Evolutionary conservation across 2,797 vertebrate species (phyloP).

Genomic region (Pseudochirops corinnae): DNA sequence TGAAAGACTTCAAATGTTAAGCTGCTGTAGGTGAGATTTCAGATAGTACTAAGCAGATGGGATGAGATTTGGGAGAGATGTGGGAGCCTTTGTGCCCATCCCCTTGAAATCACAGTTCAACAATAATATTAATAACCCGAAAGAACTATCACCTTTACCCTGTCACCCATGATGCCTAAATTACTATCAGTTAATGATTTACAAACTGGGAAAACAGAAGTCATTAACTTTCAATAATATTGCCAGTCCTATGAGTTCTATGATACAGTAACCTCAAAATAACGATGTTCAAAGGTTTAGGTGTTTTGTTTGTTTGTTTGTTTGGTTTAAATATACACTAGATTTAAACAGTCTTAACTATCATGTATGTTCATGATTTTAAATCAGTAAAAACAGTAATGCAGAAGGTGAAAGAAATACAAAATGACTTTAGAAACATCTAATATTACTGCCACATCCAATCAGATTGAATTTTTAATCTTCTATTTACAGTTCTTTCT

Average conservation of each 20-base stretch:
- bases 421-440: slow-evolving; percentile 28
- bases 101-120: neutral
- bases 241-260: neutral
- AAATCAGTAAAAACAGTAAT: slow-evolving; percentile 22
- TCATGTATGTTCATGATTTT: neutral
- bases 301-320: neutral
- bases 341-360: neutral
- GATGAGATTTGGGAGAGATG: neutral
- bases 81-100: neutral
- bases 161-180: neutral
- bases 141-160: neutral
- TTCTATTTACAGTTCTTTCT: neutral
- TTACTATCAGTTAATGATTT: neutral
- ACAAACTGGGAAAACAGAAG: neutral
- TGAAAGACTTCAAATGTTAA: neutral
- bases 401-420: slow-evolving; percentile 24
- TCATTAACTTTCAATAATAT: neutral
- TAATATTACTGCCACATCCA: neutral
- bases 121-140: neutral
- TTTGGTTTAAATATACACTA: neutral
- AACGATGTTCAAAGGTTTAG: neutral
- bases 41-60: neutral
- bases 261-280: slow-evolving; percentile 31
- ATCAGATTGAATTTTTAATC: slow-evolving; percentile 1
- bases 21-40: neutral